Percentiles rank a stretch among this genome's conserved stretches.
Conservation (phyloP, 2,113 vertebrate genomes). For the Cheilinus undulatus region DNA sequence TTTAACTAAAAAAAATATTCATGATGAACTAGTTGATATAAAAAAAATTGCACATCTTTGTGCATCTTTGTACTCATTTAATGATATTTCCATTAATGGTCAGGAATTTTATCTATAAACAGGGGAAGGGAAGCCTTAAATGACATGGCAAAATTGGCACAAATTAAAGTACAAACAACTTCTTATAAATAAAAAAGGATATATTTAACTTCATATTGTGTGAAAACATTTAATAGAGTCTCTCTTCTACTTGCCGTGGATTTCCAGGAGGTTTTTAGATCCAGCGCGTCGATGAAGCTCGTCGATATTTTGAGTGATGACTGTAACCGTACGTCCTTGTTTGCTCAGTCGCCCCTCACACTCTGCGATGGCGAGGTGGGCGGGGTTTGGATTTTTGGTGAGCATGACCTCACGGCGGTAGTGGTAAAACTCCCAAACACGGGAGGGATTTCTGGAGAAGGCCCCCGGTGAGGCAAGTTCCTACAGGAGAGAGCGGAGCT, state of each 20-base stretch:
- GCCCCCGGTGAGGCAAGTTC: constrained; percentile 90
- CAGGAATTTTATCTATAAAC: too few relatives aligned
- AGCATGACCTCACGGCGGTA: constrained; percentile 93
- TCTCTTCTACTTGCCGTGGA: constrained; percentile 87
- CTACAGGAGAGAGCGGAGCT: constrained; percentile 60
- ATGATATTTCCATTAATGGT: too few relatives aligned
- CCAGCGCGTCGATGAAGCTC: constrained; percentile 94
- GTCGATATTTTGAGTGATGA: constrained; percentile 97
- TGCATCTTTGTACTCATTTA: too few relatives aligned
- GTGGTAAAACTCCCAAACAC: constrained; percentile 99
- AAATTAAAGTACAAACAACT: too few relatives aligned
- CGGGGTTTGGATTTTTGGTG: constrained; percentile 89
- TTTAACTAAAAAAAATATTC: too few relatives aligned
- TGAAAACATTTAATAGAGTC: too few relatives aligned
- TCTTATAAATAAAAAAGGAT: too few relatives aligned
- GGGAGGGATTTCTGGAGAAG: constrained; percentile 91
- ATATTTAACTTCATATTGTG: too few relatives aligned
- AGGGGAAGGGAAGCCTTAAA: too few relatives aligned
- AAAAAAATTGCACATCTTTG: too few relatives aligned
- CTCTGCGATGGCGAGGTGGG: constrained; percentile 90
- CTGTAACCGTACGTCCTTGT: constrained; percentile 88
- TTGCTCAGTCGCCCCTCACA: constrained; percentile 89
- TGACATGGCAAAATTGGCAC: too few relatives aligned
- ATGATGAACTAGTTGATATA: too few relatives aligned
- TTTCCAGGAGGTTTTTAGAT: constrained; percentile 90